Evolutionary conservation across 2,113 vertebrate genomes (phyloP), one percentile per base, ranked within the genome.

Genomic region (Cebidichthys violaceus): DNA sequence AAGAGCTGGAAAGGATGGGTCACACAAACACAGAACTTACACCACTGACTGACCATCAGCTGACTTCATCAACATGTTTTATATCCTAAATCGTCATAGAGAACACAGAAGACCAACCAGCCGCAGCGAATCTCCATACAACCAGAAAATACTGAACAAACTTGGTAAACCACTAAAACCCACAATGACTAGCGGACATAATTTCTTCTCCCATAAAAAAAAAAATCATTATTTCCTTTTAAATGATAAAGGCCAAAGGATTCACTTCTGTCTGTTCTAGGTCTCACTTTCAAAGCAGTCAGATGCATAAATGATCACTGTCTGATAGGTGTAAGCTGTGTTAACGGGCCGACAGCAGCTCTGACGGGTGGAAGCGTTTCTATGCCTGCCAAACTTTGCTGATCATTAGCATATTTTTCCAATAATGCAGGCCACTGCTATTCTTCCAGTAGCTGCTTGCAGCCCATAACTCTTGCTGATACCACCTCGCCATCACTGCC

Each of bases 401-500:
- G 72, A 73, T 87, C 81, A 84, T 89, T 83, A 81, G 72, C 31
- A 47, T 55, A 67, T 57, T 17, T 64, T n/a, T 74, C 55, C 75
- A 61, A 77, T 87, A 83, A 89, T 85, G 73, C 77, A 79, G 61
- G 9, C 77, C 33, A 71, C 35, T 39, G 64, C 79, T 59, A 70
- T 72, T 69, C 84, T 75, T 73, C 54, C 72, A 77, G 33, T 8
- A n/a, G 20, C 33, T 70, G 70, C 80, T 78, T 2, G 24, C 57
- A 70, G 61, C 59, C 57, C 77, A 82, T 74, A 81, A 83, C 35
- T 85, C 79, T 74, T 33, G 11, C 68, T 35, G 43, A 75, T 43
- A 35, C 70, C 65, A 70, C 57, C 74, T 37, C 50, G 29, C 20
- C 65, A 17, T 14, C 43, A 41, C 59, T 41, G 64, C 22, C 6